phyloP scores from a whole-genome alignment of 2,113 vertebrate species.

The Neogobius melanostomus region DNA sequence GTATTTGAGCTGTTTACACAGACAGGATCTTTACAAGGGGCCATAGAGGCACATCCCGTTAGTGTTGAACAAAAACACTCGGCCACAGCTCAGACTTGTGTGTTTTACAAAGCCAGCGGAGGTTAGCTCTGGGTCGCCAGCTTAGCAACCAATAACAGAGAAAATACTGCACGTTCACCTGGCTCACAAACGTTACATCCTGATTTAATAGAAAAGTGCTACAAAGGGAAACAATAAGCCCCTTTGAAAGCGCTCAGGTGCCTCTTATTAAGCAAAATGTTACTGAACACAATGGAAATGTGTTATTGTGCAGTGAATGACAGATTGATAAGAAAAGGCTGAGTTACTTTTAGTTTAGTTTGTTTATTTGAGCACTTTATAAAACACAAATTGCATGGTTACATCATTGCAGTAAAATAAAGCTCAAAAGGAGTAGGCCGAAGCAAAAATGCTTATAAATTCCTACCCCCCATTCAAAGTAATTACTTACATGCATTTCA shows the following conservation, averaged over 20 bases:
- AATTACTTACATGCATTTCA: too few species aligned
- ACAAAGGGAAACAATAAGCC: not conserved
- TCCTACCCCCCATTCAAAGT: too few species aligned
- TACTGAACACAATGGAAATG: too few species aligned
- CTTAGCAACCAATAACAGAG: not conserved
- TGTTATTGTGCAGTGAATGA: too few species aligned
- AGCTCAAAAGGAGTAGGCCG: too few species aligned
- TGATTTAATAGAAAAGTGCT: slow-evolving; percentile 3
- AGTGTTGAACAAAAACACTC: not conserved
- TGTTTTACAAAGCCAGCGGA: slow-evolving; percentile 13
- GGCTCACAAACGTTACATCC: not conserved
- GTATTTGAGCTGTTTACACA: slow-evolving; percentile 45
- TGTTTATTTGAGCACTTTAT: too few species aligned
- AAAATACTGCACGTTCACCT: not conserved
- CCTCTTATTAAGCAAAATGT: too few species aligned
- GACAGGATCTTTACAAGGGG: slow-evolving; percentile 46
- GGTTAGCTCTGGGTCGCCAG: slow-evolving; percentile 19
- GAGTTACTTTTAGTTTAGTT: too few species aligned
- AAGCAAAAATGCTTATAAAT: too few species aligned
- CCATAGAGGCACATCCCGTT: slow-evolving; percentile 32
- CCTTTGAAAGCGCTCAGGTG: not conserved
- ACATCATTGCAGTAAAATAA: too few species aligned
- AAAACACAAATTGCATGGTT: too few species aligned
- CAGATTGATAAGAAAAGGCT: too few species aligned
- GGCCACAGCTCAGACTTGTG: slow-evolving; percentile 43